Conservation (phyloP, 2,888 invertebrate species). For the Steinernema scapterisci region DNA sequence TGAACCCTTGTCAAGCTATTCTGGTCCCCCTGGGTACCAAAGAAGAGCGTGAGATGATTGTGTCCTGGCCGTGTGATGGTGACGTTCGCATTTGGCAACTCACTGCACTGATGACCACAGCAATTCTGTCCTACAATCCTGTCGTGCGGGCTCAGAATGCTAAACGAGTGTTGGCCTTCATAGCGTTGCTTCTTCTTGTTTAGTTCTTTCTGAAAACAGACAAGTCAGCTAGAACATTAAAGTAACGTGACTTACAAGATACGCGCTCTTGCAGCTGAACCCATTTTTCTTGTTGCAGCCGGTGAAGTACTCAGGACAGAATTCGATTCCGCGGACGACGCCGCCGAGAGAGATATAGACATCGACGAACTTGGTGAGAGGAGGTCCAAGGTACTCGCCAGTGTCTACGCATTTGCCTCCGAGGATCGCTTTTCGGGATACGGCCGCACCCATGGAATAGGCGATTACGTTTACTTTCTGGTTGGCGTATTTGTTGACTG, state of each 20-base stretch:
- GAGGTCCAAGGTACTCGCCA: slow-evolving; percentile 33
- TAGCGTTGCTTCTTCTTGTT: slow-evolving; percentile 49
- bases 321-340: slow-evolving; percentile 46
- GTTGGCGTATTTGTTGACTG: slow-evolving; percentile 58
- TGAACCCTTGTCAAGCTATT: not conserved
- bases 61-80: slow-evolving; percentile 36
- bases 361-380: slow-evolving; percentile 55
- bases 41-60: slow-evolving; percentile 42
- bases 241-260: slow-evolving; percentile 4
- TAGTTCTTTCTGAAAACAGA: slow-evolving; percentile 49
- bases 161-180: slow-evolving; percentile 56
- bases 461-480: slow-evolving; percentile 60
- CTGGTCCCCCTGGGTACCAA: slow-evolving; percentile 44
- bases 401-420: slow-evolving; percentile 31
- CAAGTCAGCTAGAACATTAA: not conserved
- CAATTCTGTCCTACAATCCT: slow-evolving; percentile 56
- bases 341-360: slow-evolving; percentile 63
- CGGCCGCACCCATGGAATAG: slow-evolving; percentile 64
- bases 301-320: slow-evolving; percentile 30
- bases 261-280: not conserved
- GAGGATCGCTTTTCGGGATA: slow-evolving; percentile 62
- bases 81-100: slow-evolving; percentile 45
- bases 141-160: slow-evolving; percentile 56
- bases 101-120: slow-evolving; percentile 46
- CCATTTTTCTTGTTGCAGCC: slow-evolving; percentile 22